Percentiles rank a stretch among this genome's conserved stretches.
These are phyloP conservation scores for Sicus ferrugineus DNA, from an alignment of 2,888 invertebrate genomes.

Conservation along the genomic window DNA sequence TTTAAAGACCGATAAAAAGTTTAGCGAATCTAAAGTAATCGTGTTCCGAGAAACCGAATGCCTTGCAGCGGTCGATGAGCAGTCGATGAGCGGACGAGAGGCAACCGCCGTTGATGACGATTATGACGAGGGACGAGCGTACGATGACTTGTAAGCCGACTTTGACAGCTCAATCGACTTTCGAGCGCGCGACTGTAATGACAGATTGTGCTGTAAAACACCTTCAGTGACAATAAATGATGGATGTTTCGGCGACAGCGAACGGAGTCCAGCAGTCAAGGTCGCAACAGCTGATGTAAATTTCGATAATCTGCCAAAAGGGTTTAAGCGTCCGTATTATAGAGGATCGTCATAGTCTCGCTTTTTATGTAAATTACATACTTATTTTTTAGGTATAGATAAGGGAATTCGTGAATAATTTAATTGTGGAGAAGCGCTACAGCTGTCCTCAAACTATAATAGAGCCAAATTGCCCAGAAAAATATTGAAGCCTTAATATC, in stretches of 20 bases:
- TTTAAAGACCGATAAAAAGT: background rate
- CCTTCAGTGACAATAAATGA: constrained; percentile 20
- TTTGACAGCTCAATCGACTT: background rate
- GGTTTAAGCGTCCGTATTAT: no score
- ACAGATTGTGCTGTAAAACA: background rate
- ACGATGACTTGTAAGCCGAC: background rate
- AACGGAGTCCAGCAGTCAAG: background rate
- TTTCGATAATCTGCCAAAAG: background rate
- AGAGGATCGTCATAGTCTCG: no score
- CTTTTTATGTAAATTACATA: no score
- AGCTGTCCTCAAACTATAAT: no score
- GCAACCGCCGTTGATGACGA: background rate
- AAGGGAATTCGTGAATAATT: no score
- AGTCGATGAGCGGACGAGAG: background rate
- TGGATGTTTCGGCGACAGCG: background rate
- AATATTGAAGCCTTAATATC: no score
- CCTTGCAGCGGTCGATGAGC: background rate
- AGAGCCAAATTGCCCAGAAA: no score
- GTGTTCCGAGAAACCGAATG: constrained; percentile 3
- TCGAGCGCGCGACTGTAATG: background rate
- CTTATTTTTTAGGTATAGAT: no score
- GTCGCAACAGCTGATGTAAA: constrained; percentile 9
- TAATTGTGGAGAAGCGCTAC: no score
- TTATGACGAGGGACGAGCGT: background rate
- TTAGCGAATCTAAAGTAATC: no score